Base-by-base conservation (phyloP, 2,797 vertebrate genomes). In the Tapirus indicus region DNA sequence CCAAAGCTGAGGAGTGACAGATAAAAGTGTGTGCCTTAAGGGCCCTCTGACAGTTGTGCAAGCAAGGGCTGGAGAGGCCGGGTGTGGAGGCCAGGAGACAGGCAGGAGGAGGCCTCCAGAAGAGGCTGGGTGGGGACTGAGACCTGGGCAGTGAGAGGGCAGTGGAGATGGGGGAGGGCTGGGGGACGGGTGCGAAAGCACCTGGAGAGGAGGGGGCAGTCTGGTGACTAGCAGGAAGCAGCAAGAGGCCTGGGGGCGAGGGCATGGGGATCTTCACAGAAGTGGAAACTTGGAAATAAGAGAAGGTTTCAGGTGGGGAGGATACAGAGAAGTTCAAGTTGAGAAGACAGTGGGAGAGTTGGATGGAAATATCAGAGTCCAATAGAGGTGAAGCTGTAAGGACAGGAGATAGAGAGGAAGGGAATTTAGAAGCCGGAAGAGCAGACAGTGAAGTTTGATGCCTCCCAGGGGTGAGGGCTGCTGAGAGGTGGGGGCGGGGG, bases 131-230 rank as follows among this genome's bases (percentile, higher is more conserved):
- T 32, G 6, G 74, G 38, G 10, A n/a, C n/a, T 13, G 54, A 92
- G 69, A 35, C 44, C 83, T 56, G 52, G 41, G 25, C 32, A 38
- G 47, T 10, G 35, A 38, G 16, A 44, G 20, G 6, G 25, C 0
- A 1, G 6, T 0, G 0, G n/a, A 62, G 18, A n/a, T 23, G 32
- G 49, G 8, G 49, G 13, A 16, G 49, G 49, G 49, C 14, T 23
- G 32, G 49, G 6, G 6, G 35, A 71, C 1, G 5, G 38, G 17
- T 21, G 21, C 29, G 29, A 25, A 52, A 47, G 14, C 4, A 4
- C 6, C 74, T 41, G 17, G 17, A 23, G 38, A 17, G 10, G n/a
- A 16, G 7, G 14, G 29, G 25, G 11, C 17, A n/a, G 52, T 17
- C 47, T 29, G 21, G 68, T 60, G 23, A 60, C 17, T 1, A 47